A percentile compares a stretch with the other conserved stretches of the same genome.
Evolutionary conservation across 2,797 vertebrate genomes (phyloP).

Genomic region (Spondyliosoma cantharus): DNA sequence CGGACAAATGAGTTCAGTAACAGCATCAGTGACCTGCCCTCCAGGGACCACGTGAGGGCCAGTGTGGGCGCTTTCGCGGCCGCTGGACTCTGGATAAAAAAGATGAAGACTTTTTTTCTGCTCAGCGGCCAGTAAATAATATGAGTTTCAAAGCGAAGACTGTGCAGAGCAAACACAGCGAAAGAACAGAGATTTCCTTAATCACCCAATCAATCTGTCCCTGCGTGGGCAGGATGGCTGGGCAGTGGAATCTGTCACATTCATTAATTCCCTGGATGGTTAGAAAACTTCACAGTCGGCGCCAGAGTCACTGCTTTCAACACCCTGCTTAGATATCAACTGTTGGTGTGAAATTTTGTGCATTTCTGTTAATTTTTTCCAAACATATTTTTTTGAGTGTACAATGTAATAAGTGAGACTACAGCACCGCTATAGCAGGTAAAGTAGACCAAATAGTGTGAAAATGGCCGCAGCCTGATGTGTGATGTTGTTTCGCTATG

Average conservation of each 20-base stretch:
- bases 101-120: slow-evolving; percentile 9
- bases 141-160: slow-evolving; percentile 18
- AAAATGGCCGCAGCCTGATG: slow-evolving; percentile 33
- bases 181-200: slow-evolving; percentile 36
- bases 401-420: slow-evolving; percentile 14
- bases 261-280: slow-evolving; percentile 45
- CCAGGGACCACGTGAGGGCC: slow-evolving; percentile 4
- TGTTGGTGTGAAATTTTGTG: slow-evolving; percentile 47
- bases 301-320: slow-evolving; percentile 46
- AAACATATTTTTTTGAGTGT: slow-evolving; percentile 27
- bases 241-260: slow-evolving; percentile 52
- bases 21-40: slow-evolving; percentile 25
- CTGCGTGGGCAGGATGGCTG: slow-evolving; percentile 41
- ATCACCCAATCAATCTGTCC: slow-evolving; percentile 38
- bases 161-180: slow-evolving; percentile 31
- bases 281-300: slow-evolving; percentile 55
- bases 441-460: slow-evolving; percentile 34
- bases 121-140: slow-evolving; percentile 13
- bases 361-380: slow-evolving; percentile 1
- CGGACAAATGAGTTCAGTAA: slow-evolving; percentile 37
- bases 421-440: slow-evolving; percentile 12
- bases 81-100: not conserved
- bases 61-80: not conserved
- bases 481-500: slow-evolving; percentile 4
- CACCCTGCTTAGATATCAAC: slow-evolving; percentile 30